Evolutionary conservation across 2,113 vertebrate genomes (phyloP).

Genomic region (Mustela lutreola): DNA sequence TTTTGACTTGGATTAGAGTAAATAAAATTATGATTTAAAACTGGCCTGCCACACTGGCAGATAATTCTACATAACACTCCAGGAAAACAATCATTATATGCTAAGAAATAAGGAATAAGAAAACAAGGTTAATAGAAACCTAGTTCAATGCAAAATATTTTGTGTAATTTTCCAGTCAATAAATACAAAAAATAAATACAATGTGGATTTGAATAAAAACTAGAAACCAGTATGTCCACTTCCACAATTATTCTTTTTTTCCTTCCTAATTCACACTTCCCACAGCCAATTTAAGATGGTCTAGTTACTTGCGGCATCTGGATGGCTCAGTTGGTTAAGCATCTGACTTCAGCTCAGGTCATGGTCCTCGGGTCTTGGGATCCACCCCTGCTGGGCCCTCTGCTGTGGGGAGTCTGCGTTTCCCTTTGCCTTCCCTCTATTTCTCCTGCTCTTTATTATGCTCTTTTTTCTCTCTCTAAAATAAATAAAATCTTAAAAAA

Average conservation of each 20-base stretch:
- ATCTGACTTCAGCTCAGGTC: not conserved
- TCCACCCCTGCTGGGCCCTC: not conserved
- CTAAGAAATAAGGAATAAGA: not conserved
- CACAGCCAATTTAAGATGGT: not conserved
- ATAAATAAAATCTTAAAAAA: not conserved
- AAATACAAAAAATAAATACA: not conserved
- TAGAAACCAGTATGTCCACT: not conserved
- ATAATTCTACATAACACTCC: not conserved
- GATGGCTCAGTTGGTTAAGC: not conserved
- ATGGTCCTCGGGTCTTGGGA: not conserved
- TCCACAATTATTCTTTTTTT: slow-evolving; percentile 10
- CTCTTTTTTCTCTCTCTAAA: not conserved
- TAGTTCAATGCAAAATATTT: not conserved
- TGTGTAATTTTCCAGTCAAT: not conserved
- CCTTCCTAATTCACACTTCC: not conserved
- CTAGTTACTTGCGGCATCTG: not conserved
- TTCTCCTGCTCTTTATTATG: rapidly evolving
- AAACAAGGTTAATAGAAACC: not conserved
- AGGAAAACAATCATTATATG: not conserved
- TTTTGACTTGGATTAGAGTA: not conserved
- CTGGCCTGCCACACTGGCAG: not conserved
- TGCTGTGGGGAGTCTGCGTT: not conserved
- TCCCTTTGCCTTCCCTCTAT: not conserved
- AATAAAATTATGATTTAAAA: not conserved
- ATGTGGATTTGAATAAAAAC: slow-evolving; percentile 10